phyloP scores from a whole-genome alignment of 2,113 vertebrate genomes.

The Pogonocichla stellata region DNA sequence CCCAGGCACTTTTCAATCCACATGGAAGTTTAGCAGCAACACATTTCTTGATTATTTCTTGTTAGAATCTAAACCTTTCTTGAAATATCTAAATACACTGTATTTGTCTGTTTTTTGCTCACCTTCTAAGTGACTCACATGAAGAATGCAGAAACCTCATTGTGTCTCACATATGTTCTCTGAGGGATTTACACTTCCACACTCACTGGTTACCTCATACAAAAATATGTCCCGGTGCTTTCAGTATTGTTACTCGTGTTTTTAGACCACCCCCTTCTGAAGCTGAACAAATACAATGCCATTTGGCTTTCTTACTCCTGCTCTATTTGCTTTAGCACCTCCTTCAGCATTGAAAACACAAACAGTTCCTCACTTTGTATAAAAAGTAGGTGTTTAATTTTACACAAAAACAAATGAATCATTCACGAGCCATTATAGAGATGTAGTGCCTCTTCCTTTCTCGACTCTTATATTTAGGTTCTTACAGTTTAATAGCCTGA shows the following conservation, averaged over 20 bases:
- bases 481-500: not conserved
- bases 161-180: not conserved
- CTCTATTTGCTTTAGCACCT: not conserved
- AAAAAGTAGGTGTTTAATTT: constrained; percentile 5
- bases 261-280: not conserved
- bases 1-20: not conserved
- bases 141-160: not conserved
- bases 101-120: not conserved
- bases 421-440: not conserved
- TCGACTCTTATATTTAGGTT: not conserved
- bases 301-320: not conserved
- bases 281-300: not conserved
- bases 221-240: not conserved
- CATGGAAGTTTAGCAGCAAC: not conserved
- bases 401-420: constrained; percentile 5
- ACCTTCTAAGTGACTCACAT: not conserved
- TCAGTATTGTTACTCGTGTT: not conserved
- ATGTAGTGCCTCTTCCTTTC: not conserved
- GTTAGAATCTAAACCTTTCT: not conserved
- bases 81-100: not conserved
- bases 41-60: not conserved
- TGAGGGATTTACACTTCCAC: not conserved
- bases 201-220: not conserved
- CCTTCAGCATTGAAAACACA: not conserved
- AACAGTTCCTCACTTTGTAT: not conserved